A percentile compares a stretch with the other conserved stretches of the same genome.
Evolutionary conservation across 2,888 invertebrate genomes (phyloP).

Genomic region (Tetranychus piercei): DNA sequence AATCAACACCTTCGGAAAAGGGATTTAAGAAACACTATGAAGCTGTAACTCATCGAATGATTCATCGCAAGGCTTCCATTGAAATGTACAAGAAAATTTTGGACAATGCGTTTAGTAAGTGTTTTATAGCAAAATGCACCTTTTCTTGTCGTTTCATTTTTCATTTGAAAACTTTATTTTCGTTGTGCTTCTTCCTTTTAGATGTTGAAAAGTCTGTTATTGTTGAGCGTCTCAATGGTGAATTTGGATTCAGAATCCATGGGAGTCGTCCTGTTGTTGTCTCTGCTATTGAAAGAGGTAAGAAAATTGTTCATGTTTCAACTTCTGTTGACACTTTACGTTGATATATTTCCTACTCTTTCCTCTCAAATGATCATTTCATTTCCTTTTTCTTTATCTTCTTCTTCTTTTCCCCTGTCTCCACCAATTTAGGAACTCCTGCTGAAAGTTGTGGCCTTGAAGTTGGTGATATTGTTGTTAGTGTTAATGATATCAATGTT

Average conservation of each 20-base stretch:
- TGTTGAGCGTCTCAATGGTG: constrained; percentile 57
- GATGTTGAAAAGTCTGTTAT: constrained; percentile 72
- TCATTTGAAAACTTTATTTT: constrained; percentile 14
- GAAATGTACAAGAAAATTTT: constrained; percentile 72
- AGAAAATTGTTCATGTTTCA: neutral
- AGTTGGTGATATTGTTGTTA: constrained; percentile 80
- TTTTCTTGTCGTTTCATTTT: constrained; percentile 2
- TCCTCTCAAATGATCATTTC: neutral
- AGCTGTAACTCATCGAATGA: constrained; percentile 67
- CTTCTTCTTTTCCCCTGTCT: too few species aligned
- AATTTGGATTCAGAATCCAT: constrained; percentile 85
- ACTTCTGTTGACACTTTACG: neutral
- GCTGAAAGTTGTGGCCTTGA: constrained; percentile 77
- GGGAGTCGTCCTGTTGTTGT: constrained; percentile 90
- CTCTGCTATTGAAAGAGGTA: constrained; percentile 70
- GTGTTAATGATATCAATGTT: constrained; percentile 73
- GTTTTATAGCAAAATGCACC: neutral
- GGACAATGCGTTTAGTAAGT: constrained; percentile 63
- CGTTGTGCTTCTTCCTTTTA: constrained; percentile 33
- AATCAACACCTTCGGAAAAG: constrained; percentile 55
- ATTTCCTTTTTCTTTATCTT: neutral
- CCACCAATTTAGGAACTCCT: constrained; percentile 45
- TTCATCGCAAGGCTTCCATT: constrained; percentile 68
- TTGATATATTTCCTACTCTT: neutral
- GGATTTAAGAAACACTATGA: constrained; percentile 69